Evolutionary conservation across 2,113 vertebrate genomes (phyloP), one percentile per base, ranked within the genome.

Genomic region (Paracanthobrama guichenoti): DNA sequence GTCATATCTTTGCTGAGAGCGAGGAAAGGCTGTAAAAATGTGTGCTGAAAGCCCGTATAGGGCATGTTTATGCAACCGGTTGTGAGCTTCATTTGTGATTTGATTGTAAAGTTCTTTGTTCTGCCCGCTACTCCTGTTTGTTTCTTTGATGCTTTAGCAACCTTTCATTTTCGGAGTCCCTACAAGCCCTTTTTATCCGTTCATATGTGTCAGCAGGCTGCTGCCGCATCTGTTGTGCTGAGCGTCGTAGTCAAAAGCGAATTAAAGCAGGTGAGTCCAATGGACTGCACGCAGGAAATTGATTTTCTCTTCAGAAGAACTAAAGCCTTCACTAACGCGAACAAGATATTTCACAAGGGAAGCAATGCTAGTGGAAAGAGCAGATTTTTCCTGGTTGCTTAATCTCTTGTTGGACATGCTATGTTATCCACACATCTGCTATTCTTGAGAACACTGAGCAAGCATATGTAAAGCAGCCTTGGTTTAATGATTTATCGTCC

Each of bases 401-500:
- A 57, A 42, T 80, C 11, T 86, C 20, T 79, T 13, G 48, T 86
- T 71, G 9, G 35, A 76, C 22, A 31, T 11, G 42, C 35, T 46
- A 59, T 18, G 73, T 80, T 48, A 64, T 75, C 26, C n/a, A 48
- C 57, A 44, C 26, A 66, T 53, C 44, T 80, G 79, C 16, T 53
- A 14, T 80, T 35, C 71, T 69, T 46, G 44, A 59, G 66, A 75
- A 46, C 77, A 80, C 44, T 67, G 28, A 79, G 55, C 57, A n/a
- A 64, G 64, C 75, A 74, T 74, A 57, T 39, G 59, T 84, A 81
- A 69, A 67, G 44, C 59, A 59, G 46, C 57, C 78, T 75, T 59
- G 64, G 31, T 84, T 84, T 66, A 86, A 86, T 57, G 69, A 84
- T 67, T 73, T 75, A 74, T 86, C 31, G 60, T 64, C 31, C 42